Base-by-base conservation (phyloP, 2,113 vertebrate species). In the Sturnus vulgaris region DNA sequence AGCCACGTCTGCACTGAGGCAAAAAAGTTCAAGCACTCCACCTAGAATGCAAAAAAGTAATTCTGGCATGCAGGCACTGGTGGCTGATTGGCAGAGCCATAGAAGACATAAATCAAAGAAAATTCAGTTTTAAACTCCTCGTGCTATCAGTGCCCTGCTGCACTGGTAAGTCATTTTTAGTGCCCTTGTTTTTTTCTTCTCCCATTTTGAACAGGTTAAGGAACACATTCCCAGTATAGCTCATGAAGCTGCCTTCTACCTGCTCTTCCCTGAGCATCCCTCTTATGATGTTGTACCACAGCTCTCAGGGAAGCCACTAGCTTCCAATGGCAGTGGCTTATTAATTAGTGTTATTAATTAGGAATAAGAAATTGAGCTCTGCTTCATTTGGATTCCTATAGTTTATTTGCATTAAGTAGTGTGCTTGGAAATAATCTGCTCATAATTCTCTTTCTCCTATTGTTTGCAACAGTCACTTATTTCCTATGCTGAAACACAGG, bases 401-500 rank as follows among this genome's bases (percentile, higher is more conserved):
- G 18, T 40, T 86, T 57, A 39, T 59, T 39, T 76, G 40, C 27
- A 35, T 66, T 44, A 52, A 82, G 8, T 37, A 20, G 68, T 37
- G 10, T 2, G 3, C 27, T 60, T 73, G 46, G 28, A 92, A 94
- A 64, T 44, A 44, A 46, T 59, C 22, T 56, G 12, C 33, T 88
- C 75, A 59, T 40, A 28, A 79, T 72, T 75, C 37, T 78, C n/a
- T 70, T 90, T 71, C 53, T 87, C 14, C 37, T 83, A 12, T 88
- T 96, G 68, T 88, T 88, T 94, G 49, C 66, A 83, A 42, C 44
- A 68, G 66, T 90, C 37, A 16, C 22, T 80, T 86, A 84, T 90
- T 95, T 95, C 90, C 80, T 78, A 18, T 88, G 90, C 35, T 90
- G 72, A 93, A 94, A 88, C 22, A 65, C 69, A 81, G 61, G 82